Percentiles rank a stretch among this genome's conserved stretches.
phyloP scores from a whole-genome alignment of 2,888 invertebrate genomes.

The Pemphredon lugubris region DNA sequence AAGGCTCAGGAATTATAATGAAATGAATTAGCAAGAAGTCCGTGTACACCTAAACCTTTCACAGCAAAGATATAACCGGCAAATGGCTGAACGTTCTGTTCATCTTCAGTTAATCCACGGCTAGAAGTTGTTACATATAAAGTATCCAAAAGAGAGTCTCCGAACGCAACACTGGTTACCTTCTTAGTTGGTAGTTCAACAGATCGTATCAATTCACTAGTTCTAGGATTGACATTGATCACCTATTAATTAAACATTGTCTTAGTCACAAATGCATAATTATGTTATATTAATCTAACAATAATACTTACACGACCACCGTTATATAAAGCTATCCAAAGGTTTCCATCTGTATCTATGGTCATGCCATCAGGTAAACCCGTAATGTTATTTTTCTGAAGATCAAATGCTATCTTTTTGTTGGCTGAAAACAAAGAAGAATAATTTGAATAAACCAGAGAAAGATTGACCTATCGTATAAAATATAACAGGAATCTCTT shows the following conservation, averaged over 20 bases:
- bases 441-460: too few species aligned
- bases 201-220: conserved; percentile 83
- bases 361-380: conserved; percentile 90
- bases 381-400: conserved; percentile 83
- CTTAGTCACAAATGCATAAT: background rate
- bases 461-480: background rate
- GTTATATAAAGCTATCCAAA: conserved; percentile 88
- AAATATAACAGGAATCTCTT: conserved; percentile 62
- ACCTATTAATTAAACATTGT: conserved; percentile 81
- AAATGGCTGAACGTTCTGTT: conserved; percentile 78
- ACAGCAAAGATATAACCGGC: conserved; percentile 82
- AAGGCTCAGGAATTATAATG: conserved; percentile 30
- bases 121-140: conserved; percentile 86
- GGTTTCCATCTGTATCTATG: conserved; percentile 88
- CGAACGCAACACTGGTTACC: conserved; percentile 87
- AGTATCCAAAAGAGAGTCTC: conserved; percentile 85
- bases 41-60: conserved; percentile 77
- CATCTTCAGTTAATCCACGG: conserved; percentile 78
- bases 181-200: conserved; percentile 84
- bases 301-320: conserved; percentile 85
- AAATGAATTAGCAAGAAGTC: conserved; percentile 65
- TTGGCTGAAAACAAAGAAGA: conserved; percentile 82
- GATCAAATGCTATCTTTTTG: conserved; percentile 83
- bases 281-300: background rate
- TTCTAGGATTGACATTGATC: conserved; percentile 83